These are phyloP conservation scores for Sesamia inferens DNA, from an alignment of 2,888 invertebrate species.

Conservation along the genomic window DNA sequence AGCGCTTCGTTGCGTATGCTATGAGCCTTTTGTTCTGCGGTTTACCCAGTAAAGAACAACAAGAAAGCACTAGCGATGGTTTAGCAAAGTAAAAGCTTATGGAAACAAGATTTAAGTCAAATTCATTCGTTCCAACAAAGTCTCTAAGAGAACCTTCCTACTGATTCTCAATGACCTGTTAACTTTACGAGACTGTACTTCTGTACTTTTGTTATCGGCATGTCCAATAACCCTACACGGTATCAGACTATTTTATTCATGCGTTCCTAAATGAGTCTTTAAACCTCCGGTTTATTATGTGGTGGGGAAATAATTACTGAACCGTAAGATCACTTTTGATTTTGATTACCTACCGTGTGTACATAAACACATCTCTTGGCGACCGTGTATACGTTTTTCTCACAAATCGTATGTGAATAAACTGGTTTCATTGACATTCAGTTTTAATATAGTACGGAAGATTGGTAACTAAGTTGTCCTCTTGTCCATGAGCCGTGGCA, in stretches of 20 bases:
- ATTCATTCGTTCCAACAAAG: too few relatives aligned
- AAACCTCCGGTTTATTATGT: not conserved
- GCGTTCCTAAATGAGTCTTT: not conserved
- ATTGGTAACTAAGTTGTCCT: not conserved
- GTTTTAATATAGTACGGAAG: constrained; percentile 7
- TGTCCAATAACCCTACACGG: not conserved
- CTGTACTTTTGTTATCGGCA: too few relatives aligned
- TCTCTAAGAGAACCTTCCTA: not conserved
- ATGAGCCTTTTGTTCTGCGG: not conserved
- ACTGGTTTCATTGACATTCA: constrained; percentile 11
- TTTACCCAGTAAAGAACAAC: not conserved
- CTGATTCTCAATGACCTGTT: not conserved
- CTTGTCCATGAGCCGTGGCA: not conserved
- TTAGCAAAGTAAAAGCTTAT: not conserved
- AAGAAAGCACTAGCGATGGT: not conserved
- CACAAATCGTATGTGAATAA: not conserved
- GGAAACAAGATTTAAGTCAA: not conserved
- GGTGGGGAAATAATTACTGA: not conserved
- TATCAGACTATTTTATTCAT: constrained; percentile 1
- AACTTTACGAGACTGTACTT: not conserved
- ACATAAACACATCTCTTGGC: too few relatives aligned
- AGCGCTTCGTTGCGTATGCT: not conserved
- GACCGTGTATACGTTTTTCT: not conserved
- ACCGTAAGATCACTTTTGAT: not conserved
- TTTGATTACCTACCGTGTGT: too few relatives aligned